Conservation (phyloP, 2,888 invertebrate genomes). For the Gastracanthus pulcherrimus region DNA sequence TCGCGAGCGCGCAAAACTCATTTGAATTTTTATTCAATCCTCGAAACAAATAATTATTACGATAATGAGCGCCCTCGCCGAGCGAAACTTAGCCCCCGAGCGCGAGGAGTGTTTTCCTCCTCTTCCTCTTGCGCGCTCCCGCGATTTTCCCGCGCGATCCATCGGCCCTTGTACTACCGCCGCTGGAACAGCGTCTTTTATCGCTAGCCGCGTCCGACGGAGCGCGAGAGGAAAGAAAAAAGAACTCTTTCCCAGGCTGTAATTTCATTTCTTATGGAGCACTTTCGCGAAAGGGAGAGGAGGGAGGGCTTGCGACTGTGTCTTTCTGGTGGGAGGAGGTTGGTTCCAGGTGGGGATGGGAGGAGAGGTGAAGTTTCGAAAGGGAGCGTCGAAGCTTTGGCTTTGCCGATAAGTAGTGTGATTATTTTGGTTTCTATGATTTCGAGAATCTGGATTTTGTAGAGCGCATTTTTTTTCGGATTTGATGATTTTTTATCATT, state of each 20-base stretch:
- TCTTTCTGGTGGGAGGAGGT: too few relatives aligned
- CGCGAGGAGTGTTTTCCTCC: neutral
- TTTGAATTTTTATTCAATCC: constrained; percentile 74
- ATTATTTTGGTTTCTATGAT: too few relatives aligned
- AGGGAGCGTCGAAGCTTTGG: too few relatives aligned
- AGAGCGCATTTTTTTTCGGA: too few relatives aligned
- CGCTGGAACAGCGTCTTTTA: constrained; percentile 25
- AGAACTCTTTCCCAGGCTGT: constrained; percentile 9
- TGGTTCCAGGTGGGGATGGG: too few relatives aligned
- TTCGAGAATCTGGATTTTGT: too few relatives aligned
- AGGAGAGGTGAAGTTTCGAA: too few relatives aligned
- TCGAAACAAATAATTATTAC: constrained; percentile 74
- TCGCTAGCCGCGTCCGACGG: too few relatives aligned
- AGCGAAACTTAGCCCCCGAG: neutral
- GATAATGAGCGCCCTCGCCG: constrained; percentile 65
- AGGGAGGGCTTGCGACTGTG: too few relatives aligned
- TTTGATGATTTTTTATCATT: too few relatives aligned
- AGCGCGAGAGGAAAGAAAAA: neutral
- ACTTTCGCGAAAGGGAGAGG: constrained; percentile 22
- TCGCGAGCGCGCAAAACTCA: constrained; percentile 64
- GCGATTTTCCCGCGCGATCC: neutral
- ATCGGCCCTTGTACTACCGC: neutral
- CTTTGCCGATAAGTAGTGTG: too few relatives aligned
- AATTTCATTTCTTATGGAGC: constrained; percentile 43
- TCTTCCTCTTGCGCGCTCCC: neutral